Evolutionary conservation across 2,797 vertebrate genomes (phyloP), one percentile per base, ranked within the genome.

Genomic region (Leptodactylus fallax): DNA sequence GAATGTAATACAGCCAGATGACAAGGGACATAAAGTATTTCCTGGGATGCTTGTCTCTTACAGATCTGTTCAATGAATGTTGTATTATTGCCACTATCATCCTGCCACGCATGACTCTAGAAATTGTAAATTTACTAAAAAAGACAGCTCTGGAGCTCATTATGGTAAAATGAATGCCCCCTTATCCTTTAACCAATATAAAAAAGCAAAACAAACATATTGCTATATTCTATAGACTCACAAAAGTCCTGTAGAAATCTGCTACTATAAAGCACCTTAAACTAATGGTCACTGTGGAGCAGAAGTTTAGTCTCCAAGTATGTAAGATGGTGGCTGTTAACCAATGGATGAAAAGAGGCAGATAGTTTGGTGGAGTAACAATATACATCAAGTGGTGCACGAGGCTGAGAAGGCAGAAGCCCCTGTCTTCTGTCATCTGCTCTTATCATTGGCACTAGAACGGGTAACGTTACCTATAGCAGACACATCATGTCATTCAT

Each of bases 121-220:
- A 77, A 77, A 78, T 60, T n/a, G 49, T 69, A 55, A 53, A 78
- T 53, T 12, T 23, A 55, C 49, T 36, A 23, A 78, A 23, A 53
- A 47, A 55, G 53, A 56, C 49, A 79, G 53, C 27, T 17, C 8
- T 25, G 23, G 23, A 25, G 27, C 49, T 79, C n/a, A 14, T 27
- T 12, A 36, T 6, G 14, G 23, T 47, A 78, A 78, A 16, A 45
- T 58, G 78, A 23, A 58, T 10, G 25, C 27, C 7, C 45, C 79
- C 56, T 47, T 13, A 27, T 63, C 60, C 78, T 79, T 63, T 60
- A 17, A 49, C 76, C 55, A 23, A 79, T 58, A 67, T 23, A n/a
- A 23, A 85, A 78, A 80, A 49, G 27, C 67, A 71, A 71, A 76
- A 63, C 36, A 63, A 61, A 81, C 4, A 47, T 81, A 81, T 81